Percentiles rank a stretch among this genome's conserved stretches.
These are phyloP conservation scores for Schizopygopsis pylzovi DNA, from an alignment of 2,797 vertebrate genomes.

Conservation along the genomic window DNA sequence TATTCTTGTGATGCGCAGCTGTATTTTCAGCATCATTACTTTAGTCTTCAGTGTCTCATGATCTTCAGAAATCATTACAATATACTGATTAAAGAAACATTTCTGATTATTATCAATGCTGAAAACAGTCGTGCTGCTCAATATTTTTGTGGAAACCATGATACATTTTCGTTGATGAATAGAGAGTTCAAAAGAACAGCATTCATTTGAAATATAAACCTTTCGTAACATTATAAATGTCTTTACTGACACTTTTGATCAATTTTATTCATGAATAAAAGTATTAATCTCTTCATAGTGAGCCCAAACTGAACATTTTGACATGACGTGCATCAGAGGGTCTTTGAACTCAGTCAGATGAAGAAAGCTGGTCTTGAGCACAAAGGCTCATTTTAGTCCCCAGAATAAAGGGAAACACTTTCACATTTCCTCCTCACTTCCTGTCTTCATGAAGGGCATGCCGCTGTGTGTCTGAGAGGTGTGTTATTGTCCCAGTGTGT, in stretches of 20 bases:
- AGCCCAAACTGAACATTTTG: background rate
- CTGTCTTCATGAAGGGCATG: constrained; percentile 43
- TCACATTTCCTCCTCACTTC: constrained; percentile 66
- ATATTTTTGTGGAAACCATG: background rate
- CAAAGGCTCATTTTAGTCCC: background rate
- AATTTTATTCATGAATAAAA: background rate
- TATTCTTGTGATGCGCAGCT: background rate
- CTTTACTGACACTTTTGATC: background rate
- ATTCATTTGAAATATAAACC: background rate
- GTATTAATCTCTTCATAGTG: background rate
- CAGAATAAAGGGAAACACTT: constrained; percentile 35
- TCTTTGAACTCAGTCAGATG: background rate
- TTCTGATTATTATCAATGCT: background rate
- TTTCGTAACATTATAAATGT: background rate
- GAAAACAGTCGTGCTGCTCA: background rate
- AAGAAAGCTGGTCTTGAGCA: constrained; percentile 6
- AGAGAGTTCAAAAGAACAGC: background rate
- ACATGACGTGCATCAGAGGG: background rate
- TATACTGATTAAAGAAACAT: background rate
- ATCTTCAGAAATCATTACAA: background rate
- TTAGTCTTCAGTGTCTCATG: background rate
- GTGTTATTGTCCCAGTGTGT: constrained; percentile 33
- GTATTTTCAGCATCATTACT: background rate
- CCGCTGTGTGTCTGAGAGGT: constrained; percentile 50
- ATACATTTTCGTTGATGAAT: background rate